These are phyloP conservation scores for Brienomyrus brachyistius DNA, from an alignment of 2,113 vertebrate species.

Conservation along the genomic window DNA sequence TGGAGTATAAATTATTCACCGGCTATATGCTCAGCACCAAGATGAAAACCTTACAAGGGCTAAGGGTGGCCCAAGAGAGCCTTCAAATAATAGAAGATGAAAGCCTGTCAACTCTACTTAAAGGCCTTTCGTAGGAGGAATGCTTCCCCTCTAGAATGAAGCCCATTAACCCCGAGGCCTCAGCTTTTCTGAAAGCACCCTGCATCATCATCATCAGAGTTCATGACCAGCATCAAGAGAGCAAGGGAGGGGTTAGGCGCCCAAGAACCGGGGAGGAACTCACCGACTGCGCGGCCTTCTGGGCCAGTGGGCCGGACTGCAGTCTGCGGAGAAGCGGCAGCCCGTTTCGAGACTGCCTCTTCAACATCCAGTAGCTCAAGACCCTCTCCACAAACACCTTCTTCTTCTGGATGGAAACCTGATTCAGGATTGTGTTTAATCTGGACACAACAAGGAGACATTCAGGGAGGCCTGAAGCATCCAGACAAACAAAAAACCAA, in stretches of 20 bases:
- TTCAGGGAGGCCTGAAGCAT: background rate
- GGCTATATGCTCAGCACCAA: background rate
- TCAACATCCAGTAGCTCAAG: conserved; percentile 93
- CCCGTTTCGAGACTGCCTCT: conserved; percentile 88
- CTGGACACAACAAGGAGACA: conserved; percentile 49
- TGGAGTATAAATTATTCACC: background rate
- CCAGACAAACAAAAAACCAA: background rate
- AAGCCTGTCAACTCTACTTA: background rate
- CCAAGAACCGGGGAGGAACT: conserved; percentile 16
- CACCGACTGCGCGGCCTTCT: conserved; percentile 72
- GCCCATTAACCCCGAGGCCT: background rate
- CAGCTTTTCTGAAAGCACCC: background rate
- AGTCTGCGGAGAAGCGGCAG: conserved; percentile 86
- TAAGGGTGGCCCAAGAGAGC: background rate
- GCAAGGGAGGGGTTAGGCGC: background rate
- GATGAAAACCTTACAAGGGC: background rate
- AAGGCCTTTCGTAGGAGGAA: background rate
- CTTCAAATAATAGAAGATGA: background rate
- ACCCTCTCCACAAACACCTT: conserved; percentile 84
- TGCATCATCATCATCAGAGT: background rate
- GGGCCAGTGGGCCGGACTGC: conserved; percentile 81
- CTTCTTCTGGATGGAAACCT: conserved; percentile 93
- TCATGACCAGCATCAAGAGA: background rate
- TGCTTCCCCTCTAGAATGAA: background rate
- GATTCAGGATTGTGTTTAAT: conserved; percentile 90